A percentile compares a stretch with the other conserved stretches of the same genome.
Conservation (phyloP, 2,113 vertebrate genomes). For the Scomber japonicus region DNA sequence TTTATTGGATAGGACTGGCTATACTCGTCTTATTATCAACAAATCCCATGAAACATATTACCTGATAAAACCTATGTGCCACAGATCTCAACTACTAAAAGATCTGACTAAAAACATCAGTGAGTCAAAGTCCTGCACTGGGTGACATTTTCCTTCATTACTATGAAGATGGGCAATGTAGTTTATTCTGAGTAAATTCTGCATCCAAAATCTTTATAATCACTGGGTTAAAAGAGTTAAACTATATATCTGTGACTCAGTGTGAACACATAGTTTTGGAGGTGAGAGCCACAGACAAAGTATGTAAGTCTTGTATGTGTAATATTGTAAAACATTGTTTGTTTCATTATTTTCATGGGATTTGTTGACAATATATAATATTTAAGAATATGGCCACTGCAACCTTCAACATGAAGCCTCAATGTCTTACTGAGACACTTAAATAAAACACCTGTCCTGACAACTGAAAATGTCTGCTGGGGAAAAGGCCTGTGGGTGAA, state of each 20-base stretch:
- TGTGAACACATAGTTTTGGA: too few relatives aligned
- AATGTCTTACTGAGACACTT: too few relatives aligned
- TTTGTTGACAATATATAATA: too few relatives aligned
- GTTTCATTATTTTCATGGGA: too few relatives aligned
- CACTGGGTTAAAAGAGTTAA: too few relatives aligned
- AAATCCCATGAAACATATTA: background rate
- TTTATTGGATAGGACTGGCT: background rate
- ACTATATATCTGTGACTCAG: too few relatives aligned
- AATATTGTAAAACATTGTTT: too few relatives aligned
- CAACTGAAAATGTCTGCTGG: slow-evolving; percentile 54
- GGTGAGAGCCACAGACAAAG: too few relatives aligned
- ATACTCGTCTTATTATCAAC: background rate
- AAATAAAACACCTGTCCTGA: slow-evolving; percentile 37
- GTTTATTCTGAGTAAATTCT: slow-evolving; percentile 21
- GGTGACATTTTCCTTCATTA: slow-evolving; percentile 12
- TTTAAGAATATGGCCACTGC: too few relatives aligned
- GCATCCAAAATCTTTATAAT: too few relatives aligned
- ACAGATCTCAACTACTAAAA: background rate
- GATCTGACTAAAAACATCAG: background rate
- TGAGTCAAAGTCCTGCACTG: background rate
- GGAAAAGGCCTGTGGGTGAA: slow-evolving; percentile 45
- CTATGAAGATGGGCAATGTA: background rate
- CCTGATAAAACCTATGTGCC: background rate
- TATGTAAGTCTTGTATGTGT: too few relatives aligned
- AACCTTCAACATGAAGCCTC: too few relatives aligned